These are phyloP conservation scores for Takifugu flavidus DNA, from an alignment of 2,113 vertebrate species.

Conservation along the genomic window DNA sequence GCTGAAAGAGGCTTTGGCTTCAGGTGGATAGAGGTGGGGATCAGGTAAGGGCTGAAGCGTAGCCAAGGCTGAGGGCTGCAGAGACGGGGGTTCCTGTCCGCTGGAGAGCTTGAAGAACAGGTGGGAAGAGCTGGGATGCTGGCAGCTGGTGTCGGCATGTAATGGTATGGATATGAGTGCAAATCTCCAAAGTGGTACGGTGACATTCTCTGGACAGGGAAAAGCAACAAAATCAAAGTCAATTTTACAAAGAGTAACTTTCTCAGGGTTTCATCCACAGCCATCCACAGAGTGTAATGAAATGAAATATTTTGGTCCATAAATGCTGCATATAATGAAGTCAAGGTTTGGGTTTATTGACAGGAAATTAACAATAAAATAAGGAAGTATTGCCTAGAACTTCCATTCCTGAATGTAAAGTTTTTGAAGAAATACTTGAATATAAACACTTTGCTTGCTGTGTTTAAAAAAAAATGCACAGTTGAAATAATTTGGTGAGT, in stretches of 20 bases:
- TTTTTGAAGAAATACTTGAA: background rate
- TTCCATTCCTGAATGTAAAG: too few species aligned
- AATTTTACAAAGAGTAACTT: background rate
- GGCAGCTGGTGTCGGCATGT: slow-evolving; percentile 80
- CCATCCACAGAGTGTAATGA: too few species aligned
- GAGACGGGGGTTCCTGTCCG: slow-evolving; percentile 80
- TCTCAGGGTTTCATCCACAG: background rate
- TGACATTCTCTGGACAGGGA: slow-evolving; percentile 82
- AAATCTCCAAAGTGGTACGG: slow-evolving; percentile 87
- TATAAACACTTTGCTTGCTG: background rate
- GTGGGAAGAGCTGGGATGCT: slow-evolving; percentile 79
- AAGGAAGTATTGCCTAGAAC: too few species aligned
- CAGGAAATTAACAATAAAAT: too few species aligned
- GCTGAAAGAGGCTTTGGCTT: slow-evolving; percentile 77
- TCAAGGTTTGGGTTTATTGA: too few species aligned
- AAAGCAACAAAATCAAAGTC: background rate
- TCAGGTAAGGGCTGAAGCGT: slow-evolving; percentile 89
- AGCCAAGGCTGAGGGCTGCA: slow-evolving; percentile 81
- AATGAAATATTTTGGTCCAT: too few species aligned
- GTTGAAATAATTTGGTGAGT: background rate
- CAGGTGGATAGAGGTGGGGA: slow-evolving; percentile 77
- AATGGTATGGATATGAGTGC: slow-evolving; percentile 89
- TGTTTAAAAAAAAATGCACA: background rate
- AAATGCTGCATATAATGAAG: too few species aligned
- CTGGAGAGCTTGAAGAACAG: slow-evolving; percentile 71